phyloP scores from a whole-genome alignment of 2,888 invertebrate species.

The Timema cristinae region DNA sequence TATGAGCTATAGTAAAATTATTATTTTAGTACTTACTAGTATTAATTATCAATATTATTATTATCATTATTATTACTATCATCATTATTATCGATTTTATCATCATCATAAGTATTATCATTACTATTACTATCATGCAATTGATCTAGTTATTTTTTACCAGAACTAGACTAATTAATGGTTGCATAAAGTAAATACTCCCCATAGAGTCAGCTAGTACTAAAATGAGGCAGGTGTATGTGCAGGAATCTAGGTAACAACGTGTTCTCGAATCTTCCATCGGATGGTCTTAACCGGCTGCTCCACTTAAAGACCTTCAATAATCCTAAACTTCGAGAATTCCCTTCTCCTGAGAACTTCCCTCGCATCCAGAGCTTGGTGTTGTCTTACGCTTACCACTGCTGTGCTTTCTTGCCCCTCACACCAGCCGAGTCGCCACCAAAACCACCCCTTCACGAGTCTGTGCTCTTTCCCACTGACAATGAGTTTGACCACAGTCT shows the following conservation, averaged over 20 bases:
- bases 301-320: conserved; percentile 88
- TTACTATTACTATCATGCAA: no score
- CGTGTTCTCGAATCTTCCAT: conserved; percentile 76
- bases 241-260: conserved; percentile 88
- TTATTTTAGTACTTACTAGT: no score
- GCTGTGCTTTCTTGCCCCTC: conserved; percentile 81
- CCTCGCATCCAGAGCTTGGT: conserved; percentile 81
- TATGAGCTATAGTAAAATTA: no score
- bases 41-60: no score
- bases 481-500: conserved; percentile 67
- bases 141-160: no score
- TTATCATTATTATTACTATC: no score
- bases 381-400: conserved; percentile 93
- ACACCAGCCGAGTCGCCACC: conserved; percentile 54
- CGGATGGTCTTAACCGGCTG: conserved; percentile 72
- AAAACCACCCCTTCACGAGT: conserved; percentile 54
- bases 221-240: not conserved
- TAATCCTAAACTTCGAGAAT: conserved; percentile 80
- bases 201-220: no score
- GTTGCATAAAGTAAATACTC: no score
- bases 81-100: no score
- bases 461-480: conserved; percentile 65
- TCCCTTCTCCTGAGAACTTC: conserved; percentile 82
- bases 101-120: no score
- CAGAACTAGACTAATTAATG: no score